Percentiles rank a stretch among this genome's conserved stretches.
Conservation (phyloP, 2,113 vertebrate genomes). For the Pelecanoides urinatrix region DNA sequence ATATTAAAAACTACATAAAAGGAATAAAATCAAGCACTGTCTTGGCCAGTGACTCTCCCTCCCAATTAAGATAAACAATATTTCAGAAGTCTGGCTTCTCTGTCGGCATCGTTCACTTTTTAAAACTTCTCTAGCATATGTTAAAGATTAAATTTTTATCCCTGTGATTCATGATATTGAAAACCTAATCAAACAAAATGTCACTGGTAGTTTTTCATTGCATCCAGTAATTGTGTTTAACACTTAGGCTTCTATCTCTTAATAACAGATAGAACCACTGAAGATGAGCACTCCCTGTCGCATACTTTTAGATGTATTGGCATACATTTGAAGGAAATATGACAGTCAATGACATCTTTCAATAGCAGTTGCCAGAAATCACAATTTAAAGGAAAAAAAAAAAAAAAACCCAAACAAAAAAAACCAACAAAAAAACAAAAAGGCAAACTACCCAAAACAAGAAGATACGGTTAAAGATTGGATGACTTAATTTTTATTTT, state of each 20-base stretch:
- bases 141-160: slow-evolving; percentile 29
- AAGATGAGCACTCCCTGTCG: background rate
- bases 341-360: background rate
- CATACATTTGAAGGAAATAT: background rate
- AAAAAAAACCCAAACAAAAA: no score
- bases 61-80: slow-evolving; percentile 1
- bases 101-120: background rate
- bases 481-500: background rate
- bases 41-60: background rate
- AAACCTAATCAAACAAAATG: slow-evolving; percentile 14
- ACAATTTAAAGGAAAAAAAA: no score
- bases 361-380: background rate
- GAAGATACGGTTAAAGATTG: background rate
- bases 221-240: background rate
- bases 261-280: background rate
- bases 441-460: background rate
- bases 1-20: slow-evolving; percentile 27
- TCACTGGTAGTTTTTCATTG: background rate
- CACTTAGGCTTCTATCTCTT: background rate
- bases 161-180: background rate
- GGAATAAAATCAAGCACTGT: background rate
- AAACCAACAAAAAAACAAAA: background rate
- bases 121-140: slow-evolving; percentile 8
- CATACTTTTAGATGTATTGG: background rate
- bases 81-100: slow-evolving; percentile 32